phyloP scores from a whole-genome alignment of 2,797 vertebrate genomes.

The Stomatorhinus walkeri region DNA sequence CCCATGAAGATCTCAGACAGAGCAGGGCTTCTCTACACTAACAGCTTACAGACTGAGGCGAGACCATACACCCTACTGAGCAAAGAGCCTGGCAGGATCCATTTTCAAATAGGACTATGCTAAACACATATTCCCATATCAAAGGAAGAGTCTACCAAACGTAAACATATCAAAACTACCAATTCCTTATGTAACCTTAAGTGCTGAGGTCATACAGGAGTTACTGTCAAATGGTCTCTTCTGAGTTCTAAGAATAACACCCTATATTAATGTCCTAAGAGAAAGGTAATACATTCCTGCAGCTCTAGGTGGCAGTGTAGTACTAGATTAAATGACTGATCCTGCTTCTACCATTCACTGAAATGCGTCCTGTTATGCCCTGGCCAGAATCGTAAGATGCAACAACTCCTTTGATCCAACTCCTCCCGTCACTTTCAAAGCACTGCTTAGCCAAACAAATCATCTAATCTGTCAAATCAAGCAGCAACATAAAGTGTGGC shows the following conservation, averaged over 20 bases:
- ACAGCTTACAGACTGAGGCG: background rate
- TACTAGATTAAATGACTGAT: background rate
- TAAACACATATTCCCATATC: background rate
- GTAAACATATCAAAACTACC: background rate
- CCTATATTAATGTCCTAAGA: background rate
- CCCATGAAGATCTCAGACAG: background rate
- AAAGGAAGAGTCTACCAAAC: background rate
- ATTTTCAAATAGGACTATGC: background rate
- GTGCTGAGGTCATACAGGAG: background rate
- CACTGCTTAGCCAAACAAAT: background rate
- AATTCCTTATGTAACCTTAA: background rate
- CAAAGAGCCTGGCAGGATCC: background rate
- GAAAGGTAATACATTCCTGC: background rate
- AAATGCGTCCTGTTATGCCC: background rate
- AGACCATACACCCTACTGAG: background rate
- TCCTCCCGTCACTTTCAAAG: background rate
- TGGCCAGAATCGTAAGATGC: background rate
- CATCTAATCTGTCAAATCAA: background rate
- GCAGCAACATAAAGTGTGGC: background rate
- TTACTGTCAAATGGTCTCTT: background rate
- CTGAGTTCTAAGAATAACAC: background rate
- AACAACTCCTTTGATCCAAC: background rate
- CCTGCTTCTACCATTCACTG: background rate
- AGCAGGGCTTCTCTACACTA: background rate
- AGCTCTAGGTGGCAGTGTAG: slow-evolving; percentile 10